Evolutionary conservation across 2,113 vertebrate genomes (phyloP).

Genomic region (Semicossyphus pulcher): DNA sequence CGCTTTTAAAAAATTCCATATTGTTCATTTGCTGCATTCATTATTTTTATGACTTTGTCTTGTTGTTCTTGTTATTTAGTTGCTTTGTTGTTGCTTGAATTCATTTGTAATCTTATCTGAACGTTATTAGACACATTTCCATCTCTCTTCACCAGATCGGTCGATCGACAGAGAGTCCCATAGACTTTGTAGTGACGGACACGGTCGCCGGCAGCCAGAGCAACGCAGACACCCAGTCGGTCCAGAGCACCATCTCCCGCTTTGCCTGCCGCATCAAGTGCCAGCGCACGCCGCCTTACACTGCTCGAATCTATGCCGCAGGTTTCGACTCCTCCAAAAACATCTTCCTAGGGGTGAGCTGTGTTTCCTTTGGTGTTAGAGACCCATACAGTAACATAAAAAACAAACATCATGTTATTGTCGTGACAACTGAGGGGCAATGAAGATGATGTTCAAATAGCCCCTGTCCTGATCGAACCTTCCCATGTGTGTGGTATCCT

Average conservation of each 20-base stretch:
- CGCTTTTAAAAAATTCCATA: background rate
- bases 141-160: slow-evolving; percentile 87
- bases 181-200: slow-evolving; percentile 98
- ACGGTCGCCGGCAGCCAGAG: slow-evolving; percentile 96
- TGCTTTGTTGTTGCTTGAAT: background rate
- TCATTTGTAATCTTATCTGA: background rate
- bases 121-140: background rate
- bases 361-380: background rate
- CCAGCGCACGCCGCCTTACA: slow-evolving; percentile 94
- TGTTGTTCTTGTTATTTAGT: background rate
- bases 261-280: slow-evolving; percentile 99
- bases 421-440: background rate
- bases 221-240: slow-evolving; percentile 94
- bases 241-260: slow-evolving; percentile 98
- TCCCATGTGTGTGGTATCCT: background rate
- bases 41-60: slow-evolving; percentile 1
- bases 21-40: background rate
- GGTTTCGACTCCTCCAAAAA: slow-evolving; percentile 99
- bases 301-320: slow-evolving; percentile 96
- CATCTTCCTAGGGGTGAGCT: slow-evolving; percentile 97
- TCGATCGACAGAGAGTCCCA: slow-evolving; percentile 96
- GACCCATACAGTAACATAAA: background rate
- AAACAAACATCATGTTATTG: background rate
- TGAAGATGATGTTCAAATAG: background rate
- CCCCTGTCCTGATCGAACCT: background rate